A percentile compares a stretch with the other conserved stretches of the same genome.
These are phyloP conservation scores for Apoda limacodes DNA, from an alignment of 2,888 invertebrate species.

Conservation along the genomic window DNA sequence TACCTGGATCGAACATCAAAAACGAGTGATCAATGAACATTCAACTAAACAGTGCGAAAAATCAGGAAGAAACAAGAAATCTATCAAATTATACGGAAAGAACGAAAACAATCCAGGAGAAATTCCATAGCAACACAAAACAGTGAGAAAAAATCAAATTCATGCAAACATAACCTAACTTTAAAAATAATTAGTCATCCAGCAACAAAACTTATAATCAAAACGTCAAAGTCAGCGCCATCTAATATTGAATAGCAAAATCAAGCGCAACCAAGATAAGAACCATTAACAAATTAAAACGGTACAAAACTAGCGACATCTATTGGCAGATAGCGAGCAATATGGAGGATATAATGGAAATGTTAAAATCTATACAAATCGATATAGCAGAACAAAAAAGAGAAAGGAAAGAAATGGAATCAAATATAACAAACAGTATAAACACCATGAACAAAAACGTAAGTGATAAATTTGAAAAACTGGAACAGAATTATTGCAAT, in stretches of 20 bases:
- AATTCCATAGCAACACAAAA: neutral
- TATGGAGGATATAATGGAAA: conserved; percentile 5
- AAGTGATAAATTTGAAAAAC: neutral
- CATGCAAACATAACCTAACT: neutral
- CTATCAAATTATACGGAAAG: neutral
- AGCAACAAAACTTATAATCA: neutral
- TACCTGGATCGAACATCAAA: neutral
- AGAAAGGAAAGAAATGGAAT: conserved; percentile 3
- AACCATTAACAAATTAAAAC: neutral
- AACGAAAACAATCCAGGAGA: neutral
- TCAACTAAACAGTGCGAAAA: no score
- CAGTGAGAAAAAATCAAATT: neutral
- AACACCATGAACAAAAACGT: conserved; percentile 2
- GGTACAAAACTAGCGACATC: neutral
- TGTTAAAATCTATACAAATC: conserved; percentile 5
- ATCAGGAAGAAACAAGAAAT: neutral
- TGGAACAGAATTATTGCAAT: neutral
- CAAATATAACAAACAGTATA: conserved; percentile 3
- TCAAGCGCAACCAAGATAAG: neutral
- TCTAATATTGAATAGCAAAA: neutral
- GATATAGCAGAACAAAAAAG: conserved; percentile 6
- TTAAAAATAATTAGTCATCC: neutral
- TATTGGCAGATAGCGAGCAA: neutral
- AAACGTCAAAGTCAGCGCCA: neutral
- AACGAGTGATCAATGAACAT: neutral